Base-by-base conservation (phyloP, 2,797 vertebrate genomes). In the Mormyrops boulengeri region DNA sequence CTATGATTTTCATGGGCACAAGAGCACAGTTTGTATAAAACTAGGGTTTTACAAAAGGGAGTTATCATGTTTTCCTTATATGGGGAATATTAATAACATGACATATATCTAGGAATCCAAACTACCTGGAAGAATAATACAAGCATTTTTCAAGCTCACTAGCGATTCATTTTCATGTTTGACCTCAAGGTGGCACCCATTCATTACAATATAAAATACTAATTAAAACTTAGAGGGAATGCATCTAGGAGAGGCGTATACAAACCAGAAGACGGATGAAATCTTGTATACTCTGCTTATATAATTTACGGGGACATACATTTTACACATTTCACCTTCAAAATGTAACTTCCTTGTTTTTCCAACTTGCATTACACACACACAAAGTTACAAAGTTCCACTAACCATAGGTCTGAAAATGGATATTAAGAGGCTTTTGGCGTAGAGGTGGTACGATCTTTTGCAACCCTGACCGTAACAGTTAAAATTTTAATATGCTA, bases 111-210 rank as follows among this genome's bases (percentile, higher is more conserved):
- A 55, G 55, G 30, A 87, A 87, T 77, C 19, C 26, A 44, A 89
- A 17, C 4, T 41, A 52, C 47, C 38, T 26, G 30, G 57, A 30
- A 9, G 80, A 85, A 66, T 50, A 47, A 85, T 38, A 26, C 47
- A 41, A 6, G 38, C 34, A 82, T 52, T 80, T 80, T 50, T 85
- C 19, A 73, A 50, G 85, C 50, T 30, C 9, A 88, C 52, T n/a
- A 50, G 22, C 55, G 62, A 11, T 50, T 88, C 87, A 90, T 89
- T 89, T 87, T 66, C 69, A 86, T 49, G 1, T n/a, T 52, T 0
- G 62, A 80, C 94, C 96, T 93, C 95, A 95, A 93, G 96, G 95
- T 96, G 96, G 95, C 94, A 93, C 95, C 92, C 92, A 92, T 93
- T 91, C 92, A 90, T 90, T 90, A 84, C 60, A 60, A 66, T 66